phyloP scores from a whole-genome alignment of 2,113 vertebrate genomes.

The Rana temporaria region DNA sequence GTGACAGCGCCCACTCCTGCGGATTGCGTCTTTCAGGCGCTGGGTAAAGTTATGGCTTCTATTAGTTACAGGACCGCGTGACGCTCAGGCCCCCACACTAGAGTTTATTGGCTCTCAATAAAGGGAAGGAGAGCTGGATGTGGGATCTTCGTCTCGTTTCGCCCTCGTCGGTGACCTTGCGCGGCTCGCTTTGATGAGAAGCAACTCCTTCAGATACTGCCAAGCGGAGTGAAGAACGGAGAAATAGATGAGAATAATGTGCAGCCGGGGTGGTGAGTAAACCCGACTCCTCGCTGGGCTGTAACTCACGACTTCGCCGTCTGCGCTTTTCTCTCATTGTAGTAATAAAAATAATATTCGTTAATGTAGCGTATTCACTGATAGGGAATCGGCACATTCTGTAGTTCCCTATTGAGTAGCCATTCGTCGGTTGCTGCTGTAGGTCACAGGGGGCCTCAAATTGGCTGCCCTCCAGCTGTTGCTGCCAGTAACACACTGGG shows the following conservation, averaged over 20 bases:
- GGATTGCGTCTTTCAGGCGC: slow-evolving; percentile 33
- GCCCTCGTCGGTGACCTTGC: slow-evolving; percentile 45
- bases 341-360: neutral
- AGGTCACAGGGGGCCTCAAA: no score
- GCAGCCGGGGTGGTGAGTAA: slow-evolving; percentile 7
- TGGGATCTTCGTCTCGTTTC: slow-evolving; percentile 38
- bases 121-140: slow-evolving; percentile 8
- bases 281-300: neutral
- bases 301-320: neutral
- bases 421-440: no score
- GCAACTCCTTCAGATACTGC: slow-evolving; percentile 47
- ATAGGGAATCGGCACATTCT: no score
- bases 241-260: slow-evolving; percentile 48
- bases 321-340: neutral
- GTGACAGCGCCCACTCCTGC: slow-evolving; percentile 21
- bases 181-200: slow-evolving; percentile 41
- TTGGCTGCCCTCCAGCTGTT: no score
- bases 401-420: no score
- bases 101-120: slow-evolving; percentile 49
- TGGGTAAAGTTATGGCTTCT: slow-evolving; percentile 48
- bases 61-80: slow-evolving; percentile 28
- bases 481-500: no score
- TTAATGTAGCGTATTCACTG: no score
- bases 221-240: neutral
- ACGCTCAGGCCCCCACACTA: slow-evolving; percentile 34